phyloP scores from a whole-genome alignment of 2,113 vertebrate genomes.

The Indicator indicator region DNA sequence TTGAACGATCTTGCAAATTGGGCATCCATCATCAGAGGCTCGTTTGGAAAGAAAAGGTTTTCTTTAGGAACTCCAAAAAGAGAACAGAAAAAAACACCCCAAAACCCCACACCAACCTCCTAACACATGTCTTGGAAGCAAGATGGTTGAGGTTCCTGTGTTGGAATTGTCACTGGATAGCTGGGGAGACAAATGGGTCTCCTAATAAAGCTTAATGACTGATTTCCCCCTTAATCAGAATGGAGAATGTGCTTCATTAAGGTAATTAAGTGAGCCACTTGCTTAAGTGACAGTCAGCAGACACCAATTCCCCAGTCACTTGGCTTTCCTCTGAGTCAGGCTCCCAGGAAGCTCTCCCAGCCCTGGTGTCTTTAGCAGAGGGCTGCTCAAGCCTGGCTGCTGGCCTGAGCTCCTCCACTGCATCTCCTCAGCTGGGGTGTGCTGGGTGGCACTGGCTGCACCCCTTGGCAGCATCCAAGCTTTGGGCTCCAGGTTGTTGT shows the following conservation, averaged over 20 bases:
- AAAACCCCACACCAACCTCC: background rate
- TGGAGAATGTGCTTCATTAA: constrained; percentile 74
- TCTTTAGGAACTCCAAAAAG: constrained; percentile 61
- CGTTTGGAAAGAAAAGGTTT: constrained; percentile 30
- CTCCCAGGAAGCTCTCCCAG: background rate
- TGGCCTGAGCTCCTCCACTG: rapidly evolving
- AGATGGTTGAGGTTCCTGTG: background rate
- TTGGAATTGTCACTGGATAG: constrained; percentile 51
- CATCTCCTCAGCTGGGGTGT: rapidly evolving
- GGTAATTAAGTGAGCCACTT: constrained; percentile 72
- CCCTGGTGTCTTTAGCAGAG: background rate
- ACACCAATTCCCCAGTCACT: constrained; percentile 59
- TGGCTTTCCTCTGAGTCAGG: constrained; percentile 55
- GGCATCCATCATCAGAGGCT: constrained; percentile 45
- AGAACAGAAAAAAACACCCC: background rate
- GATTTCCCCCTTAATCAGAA: constrained; percentile 72
- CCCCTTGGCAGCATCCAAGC: background rate
- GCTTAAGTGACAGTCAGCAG: constrained; percentile 50
- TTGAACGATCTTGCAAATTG: constrained; percentile 69
- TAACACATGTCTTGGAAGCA: background rate
- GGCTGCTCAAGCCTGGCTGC: background rate
- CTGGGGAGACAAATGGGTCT: constrained; percentile 57
- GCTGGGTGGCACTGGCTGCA: background rate
- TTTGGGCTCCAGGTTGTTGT: background rate
- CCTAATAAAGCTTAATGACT: constrained; percentile 75